Base-by-base conservation (phyloP, 1,140 invertebrate genomes). In the Heterodera carotae region DNA sequence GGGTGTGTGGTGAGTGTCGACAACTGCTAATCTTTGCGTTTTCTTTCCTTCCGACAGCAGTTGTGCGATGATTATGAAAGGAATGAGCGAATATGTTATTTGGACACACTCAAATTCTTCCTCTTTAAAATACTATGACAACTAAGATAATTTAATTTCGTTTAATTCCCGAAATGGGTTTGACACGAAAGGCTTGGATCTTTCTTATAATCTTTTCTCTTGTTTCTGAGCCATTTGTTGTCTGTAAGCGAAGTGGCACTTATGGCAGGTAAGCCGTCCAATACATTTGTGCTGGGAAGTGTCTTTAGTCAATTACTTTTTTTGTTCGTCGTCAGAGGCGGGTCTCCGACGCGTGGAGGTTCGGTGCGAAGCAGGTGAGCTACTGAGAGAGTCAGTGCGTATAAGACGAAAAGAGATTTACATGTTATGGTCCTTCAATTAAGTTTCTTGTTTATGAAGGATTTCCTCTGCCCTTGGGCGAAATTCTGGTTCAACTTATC, bases 241-340 rank as follows among this genome's bases (percentile, higher is more conserved):
- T 74, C 59, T 74, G 72, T 25, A 74, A 74, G 59, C 72, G 72
- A 10, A 43, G 56, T 59, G 56, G 72, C 59, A 74, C 36, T 34
- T 74, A 62, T 74, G 72, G 72, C 31, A 74, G 72, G 72, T 74
- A 29, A 18, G n/a, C 59, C 2, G n/a, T 56, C 15, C 48, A 4
- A 18, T 56, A 22, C n/a, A n/a, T n/a, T n/a, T n/a, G n/a, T n/a
- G n/a, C n/a, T n/a, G n/a, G n/a, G n/a, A n/a, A n/a, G n/a, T n/a
- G n/a, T n/a, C n/a, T n/a, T n/a, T 39, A 39, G 36, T 39, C 36
- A 39, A 43, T 43, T 43, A 43, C 39, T 15, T 53, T 48, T 53
- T 71, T 22, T 25, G 33, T 69, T 15, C 56, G 29, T 33, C n/a
- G 39, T 53, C 43, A 56, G 72, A 64, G 72, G 72, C 22, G 59